A percentile compares a stretch with the other conserved stretches of the same genome.
Evolutionary conservation across 23 tunicate genomes (phyloP).

Genomic region (Clavelina lepadiformis): DNA sequence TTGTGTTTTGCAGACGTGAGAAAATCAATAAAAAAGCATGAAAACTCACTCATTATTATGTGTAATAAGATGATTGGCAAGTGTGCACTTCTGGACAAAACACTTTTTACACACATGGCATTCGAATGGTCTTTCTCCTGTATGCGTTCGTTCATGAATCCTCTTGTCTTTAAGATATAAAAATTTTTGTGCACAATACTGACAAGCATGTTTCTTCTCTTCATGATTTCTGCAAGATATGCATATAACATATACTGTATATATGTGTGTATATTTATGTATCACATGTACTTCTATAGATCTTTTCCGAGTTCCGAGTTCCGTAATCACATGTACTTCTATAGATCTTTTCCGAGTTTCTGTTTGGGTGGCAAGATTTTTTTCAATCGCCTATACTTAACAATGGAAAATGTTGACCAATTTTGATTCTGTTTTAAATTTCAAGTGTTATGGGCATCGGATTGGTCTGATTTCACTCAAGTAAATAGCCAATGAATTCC

Average conservation of each 20-base stretch:
- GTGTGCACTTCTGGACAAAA: conserved; percentile 45
- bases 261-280: not conserved
- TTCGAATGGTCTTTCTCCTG: conserved; percentile 61
- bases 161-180: conserved; percentile 38
- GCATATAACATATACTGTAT: not conserved
- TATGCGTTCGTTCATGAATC: conserved; percentile 55
- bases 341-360: not conserved
- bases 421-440: no score
- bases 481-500: no score
- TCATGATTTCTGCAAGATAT: conserved; percentile 24
- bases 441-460: no score
- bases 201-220: conserved; percentile 34
- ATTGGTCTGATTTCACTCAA: no score
- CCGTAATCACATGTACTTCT: not conserved
- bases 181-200: conserved; percentile 39
- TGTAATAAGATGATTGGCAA: conserved; percentile 30
- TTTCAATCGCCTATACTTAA: no score
- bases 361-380: not conserved
- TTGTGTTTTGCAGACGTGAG: no score
- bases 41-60: conserved; percentile 26
- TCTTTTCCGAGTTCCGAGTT: not conserved
- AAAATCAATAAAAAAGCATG: no score
- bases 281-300: not conserved
- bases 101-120: conserved; percentile 39
- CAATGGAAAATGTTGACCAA: no score